A percentile compares a stretch with the other conserved stretches of the same genome.
Conservation (phyloP, 1,140 invertebrate genomes). For the Macrobrachium rosenbergii region DNA sequence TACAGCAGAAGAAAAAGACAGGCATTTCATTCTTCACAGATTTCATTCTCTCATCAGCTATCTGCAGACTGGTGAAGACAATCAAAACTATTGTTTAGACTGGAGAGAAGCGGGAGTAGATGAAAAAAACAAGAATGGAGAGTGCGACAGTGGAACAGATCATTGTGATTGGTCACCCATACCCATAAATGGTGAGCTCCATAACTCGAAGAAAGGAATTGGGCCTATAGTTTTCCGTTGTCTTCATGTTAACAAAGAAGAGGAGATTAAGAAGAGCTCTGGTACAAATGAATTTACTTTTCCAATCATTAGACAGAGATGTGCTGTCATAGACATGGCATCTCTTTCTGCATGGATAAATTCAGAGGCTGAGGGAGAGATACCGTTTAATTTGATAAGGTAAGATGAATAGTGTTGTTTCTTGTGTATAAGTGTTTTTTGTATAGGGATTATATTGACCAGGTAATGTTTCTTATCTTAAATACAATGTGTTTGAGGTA, state of each 20-base stretch:
- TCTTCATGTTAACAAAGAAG: conserved; percentile 6
- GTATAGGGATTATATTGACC: too few species aligned
- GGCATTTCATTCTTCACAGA: conserved; percentile 4
- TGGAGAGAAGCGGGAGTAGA: background rate
- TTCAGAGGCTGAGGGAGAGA: background rate
- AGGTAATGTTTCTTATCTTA: too few species aligned
- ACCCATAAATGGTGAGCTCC: background rate
- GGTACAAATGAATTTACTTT: conserved; percentile 22
- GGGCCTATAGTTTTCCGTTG: background rate
- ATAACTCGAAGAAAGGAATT: background rate
- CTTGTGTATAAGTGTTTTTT: too few species aligned
- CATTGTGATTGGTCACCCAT: background rate
- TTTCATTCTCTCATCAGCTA: conserved; percentile 23
- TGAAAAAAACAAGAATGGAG: background rate
- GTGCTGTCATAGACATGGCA: conserved; percentile 35
- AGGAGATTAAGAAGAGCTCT: background rate
- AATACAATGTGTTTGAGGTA: too few species aligned
- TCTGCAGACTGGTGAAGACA: background rate
- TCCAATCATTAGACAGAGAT: conserved; percentile 34
- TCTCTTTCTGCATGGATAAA: conserved; percentile 43
- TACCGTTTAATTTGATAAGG: conserved; percentile 18
- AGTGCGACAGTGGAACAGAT: background rate
- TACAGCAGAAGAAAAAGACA: conserved; percentile 34
- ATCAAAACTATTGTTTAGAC: background rate
- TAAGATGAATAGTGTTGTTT: background rate